phyloP scores from a whole-genome alignment of 2,113 vertebrate genomes.

The Rousettus leschenaultii region DNA sequence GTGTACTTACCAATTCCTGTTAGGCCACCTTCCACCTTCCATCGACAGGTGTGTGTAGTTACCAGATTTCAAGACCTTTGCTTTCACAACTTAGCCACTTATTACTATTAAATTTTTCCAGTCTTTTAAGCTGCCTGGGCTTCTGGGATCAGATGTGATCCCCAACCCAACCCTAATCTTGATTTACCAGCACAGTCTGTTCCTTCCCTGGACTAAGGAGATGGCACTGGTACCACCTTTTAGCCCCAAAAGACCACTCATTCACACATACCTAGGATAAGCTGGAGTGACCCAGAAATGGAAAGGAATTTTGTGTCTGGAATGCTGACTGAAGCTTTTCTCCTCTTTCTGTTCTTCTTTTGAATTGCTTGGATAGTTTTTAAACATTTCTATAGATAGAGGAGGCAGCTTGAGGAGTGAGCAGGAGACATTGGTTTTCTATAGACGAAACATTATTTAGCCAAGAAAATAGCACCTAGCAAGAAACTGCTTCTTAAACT shows the following conservation, averaged over 20 bases:
- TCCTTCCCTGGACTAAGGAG: not conserved
- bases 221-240: no score
- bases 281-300: not conserved
- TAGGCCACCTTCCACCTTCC: not conserved
- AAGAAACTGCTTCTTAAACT: not conserved
- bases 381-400: not conserved
- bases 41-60: not conserved
- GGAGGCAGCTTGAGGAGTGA: not conserved
- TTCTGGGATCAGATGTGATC: not conserved
- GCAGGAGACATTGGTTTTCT: not conserved
- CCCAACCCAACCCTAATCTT: not conserved
- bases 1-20: not conserved
- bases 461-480: not conserved
- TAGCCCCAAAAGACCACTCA: not conserved
- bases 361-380: not conserved
- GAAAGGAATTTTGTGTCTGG: not conserved
- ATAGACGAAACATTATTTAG: not conserved
- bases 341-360: not conserved
- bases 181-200: not conserved
- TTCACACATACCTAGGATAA: not conserved
- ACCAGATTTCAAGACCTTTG: not conserved
- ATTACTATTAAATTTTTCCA: not conserved
- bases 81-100: not conserved
- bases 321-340: not conserved
- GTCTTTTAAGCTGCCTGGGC: not conserved